Percentiles rank a stretch among this genome's conserved stretches.
Evolutionary conservation across 2,888 invertebrate species (phyloP).

Genomic region (Dendrolimus houi): DNA sequence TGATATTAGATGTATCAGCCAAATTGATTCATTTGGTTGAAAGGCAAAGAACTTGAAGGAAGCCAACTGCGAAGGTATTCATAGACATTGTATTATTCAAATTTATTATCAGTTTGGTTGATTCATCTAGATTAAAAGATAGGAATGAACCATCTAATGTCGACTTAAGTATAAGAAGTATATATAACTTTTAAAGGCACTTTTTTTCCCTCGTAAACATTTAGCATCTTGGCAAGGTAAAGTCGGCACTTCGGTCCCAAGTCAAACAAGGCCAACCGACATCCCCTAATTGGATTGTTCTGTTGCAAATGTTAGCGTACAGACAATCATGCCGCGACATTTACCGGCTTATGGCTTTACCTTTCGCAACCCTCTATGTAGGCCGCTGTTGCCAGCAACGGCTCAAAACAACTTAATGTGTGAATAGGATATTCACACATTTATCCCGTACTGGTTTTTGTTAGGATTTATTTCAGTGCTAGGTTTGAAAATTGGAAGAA

Average conservation of each 20-base stretch:
- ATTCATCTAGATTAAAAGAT: no score
- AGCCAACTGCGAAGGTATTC: no score
- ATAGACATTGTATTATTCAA: no score
- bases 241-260: constrained; percentile 7
- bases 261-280: constrained; percentile 22
- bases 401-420: constrained; percentile 11
- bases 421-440: constrained; percentile 17
- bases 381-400: constrained; percentile 9
- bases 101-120: no score
- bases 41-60: no score
- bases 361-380: constrained; percentile 35
- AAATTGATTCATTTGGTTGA: no score
- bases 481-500: no score
- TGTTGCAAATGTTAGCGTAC: constrained; percentile 56
- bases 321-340: constrained; percentile 55
- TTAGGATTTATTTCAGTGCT: no score
- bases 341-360: constrained; percentile 43
- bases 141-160: no score
- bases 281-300: constrained; percentile 51
- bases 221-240: constrained; percentile 17
- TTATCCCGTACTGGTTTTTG: not conserved
- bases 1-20: no score
- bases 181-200: no score
- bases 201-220: not conserved
- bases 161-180: no score